Conservation (phyloP, 2,797 vertebrate species). For the Yasuhikotakia modesta region DNA sequence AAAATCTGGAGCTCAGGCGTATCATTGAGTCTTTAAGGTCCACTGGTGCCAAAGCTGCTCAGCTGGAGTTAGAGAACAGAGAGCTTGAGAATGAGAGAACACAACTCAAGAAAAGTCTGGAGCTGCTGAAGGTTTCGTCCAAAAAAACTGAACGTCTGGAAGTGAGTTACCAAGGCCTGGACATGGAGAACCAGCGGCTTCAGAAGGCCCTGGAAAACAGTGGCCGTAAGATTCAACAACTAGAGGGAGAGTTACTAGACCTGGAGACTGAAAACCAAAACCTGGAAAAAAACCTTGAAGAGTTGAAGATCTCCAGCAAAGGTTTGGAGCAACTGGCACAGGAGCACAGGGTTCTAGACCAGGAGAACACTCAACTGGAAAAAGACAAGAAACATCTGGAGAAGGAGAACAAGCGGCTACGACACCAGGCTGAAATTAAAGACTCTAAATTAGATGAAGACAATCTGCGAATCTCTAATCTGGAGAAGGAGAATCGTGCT, state of each 20-base stretch:
- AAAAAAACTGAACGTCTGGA: slow-evolving; percentile 95
- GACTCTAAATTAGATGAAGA: slow-evolving; percentile 91
- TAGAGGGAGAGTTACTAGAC: slow-evolving; percentile 92
- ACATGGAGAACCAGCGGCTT: slow-evolving; percentile 95
- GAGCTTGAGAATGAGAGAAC: slow-evolving; percentile 92
- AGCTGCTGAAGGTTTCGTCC: slow-evolving; percentile 91
- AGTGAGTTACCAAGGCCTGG: slow-evolving; percentile 94
- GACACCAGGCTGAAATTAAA: slow-evolving; percentile 95
- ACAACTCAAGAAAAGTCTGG: slow-evolving; percentile 89
- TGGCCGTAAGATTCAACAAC: slow-evolving; percentile 93
- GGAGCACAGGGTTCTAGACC: slow-evolving; percentile 91
- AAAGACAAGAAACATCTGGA: slow-evolving; percentile 97
- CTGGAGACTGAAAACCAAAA: slow-evolving; percentile 93
- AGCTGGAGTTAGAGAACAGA: slow-evolving; percentile 90
- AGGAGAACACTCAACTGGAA: slow-evolving; percentile 92
- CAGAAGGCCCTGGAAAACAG: slow-evolving; percentile 96
- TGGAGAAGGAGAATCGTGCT: slow-evolving; percentile 95
- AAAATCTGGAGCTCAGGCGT: slow-evolving; percentile 90
- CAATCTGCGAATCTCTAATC: slow-evolving; percentile 84
- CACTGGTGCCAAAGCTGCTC: slow-evolving; percentile 84
- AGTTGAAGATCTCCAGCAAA: slow-evolving; percentile 97
- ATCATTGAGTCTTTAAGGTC: slow-evolving; percentile 86
- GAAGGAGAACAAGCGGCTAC: slow-evolving; percentile 94
- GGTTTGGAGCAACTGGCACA: slow-evolving; percentile 93
- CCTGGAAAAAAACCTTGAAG: slow-evolving; percentile 90